A percentile compares a stretch with the other conserved stretches of the same genome.
Evolutionary conservation across 2,797 vertebrate species (phyloP).

Genomic region (Acanthiza pusilla): DNA sequence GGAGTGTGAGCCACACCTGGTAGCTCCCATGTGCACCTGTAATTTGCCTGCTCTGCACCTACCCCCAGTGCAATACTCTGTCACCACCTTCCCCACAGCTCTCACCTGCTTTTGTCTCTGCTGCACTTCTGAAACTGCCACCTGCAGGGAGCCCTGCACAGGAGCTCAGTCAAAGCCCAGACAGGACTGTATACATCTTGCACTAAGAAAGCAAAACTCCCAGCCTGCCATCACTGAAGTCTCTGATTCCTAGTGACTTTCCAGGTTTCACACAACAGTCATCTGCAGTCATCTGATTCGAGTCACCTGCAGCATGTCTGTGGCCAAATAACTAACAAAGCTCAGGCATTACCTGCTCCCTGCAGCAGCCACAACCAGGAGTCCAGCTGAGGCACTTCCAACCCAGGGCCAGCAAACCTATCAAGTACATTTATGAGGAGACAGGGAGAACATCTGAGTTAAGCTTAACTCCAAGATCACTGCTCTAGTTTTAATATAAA

Average conservation of each 20-base stretch:
- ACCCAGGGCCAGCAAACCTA: background rate
- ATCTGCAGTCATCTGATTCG: too few relatives aligned
- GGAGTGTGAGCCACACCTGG: too few relatives aligned
- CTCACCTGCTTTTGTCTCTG: background rate
- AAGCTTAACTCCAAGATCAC: background rate
- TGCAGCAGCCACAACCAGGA: background rate
- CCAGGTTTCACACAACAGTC: too few relatives aligned
- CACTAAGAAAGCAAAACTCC: background rate
- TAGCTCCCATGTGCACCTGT: background rate
- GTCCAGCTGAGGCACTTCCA: background rate
- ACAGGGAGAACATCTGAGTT: background rate
- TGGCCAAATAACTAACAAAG: background rate
- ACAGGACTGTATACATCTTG: background rate
- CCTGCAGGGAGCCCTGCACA: rapidly evolving
- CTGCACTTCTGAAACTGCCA: too few relatives aligned
- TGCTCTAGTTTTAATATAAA: background rate
- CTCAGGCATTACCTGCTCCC: background rate
- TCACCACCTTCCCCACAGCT: rapidly evolving
- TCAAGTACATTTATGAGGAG: background rate
- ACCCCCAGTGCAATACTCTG: rapidly evolving
- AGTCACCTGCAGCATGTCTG: background rate
- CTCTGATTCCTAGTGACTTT: too few relatives aligned
- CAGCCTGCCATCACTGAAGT: too few relatives aligned
- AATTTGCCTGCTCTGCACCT: background rate
- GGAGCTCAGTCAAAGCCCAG: background rate